Evolutionary conservation across 2,797 vertebrate species (phyloP), one percentile per base, ranked within the genome.

Genomic region (Bufotes viridis): DNA sequence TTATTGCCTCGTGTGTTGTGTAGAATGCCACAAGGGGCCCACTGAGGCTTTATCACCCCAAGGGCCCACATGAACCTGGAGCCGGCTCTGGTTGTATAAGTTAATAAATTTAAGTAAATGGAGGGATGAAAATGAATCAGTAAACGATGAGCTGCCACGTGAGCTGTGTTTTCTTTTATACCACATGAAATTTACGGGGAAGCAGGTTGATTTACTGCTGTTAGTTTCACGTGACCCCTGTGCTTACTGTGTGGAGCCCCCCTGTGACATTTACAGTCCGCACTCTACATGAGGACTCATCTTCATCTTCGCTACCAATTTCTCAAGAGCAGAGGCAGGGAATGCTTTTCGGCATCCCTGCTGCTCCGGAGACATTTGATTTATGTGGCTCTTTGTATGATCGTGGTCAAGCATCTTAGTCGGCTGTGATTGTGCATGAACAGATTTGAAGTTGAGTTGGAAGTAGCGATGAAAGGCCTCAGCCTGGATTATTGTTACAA

Each of bases 391-490:
- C 87, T 79, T 51, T 78, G 81, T 85, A 84, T 61, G 61, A 60
- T 34, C 60, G 57, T 74, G 82, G 87, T 84, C 82, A 79, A 72
- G 83, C 49, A 53, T 80, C 75, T 80, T 58, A 80, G 29, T 7
- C 67, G 26, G 29, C 26, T 74, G 65, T 72, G 26, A 72, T 81
- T 81, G 53, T 69, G 51, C 53, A 81, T 75, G 15, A 88, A 24
- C 67, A 51, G 18, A 80, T 84, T 69, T 88, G 51, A 70, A 84
- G 82, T 70, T 53, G 13, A 63, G n/a, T 67, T 85, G 63, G 65
- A 76, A 80, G 78, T 88, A 8, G 57, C 42, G 34, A 87, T 87
- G 61, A 83, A 87, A 76, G 72, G 34, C 63, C 34, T 82, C 42
- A 13, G 60, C 24, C 42, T 34, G 34, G 29, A 80, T 88, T 29